A percentile compares a stretch with the other conserved stretches of the same genome.
phyloP scores from a whole-genome alignment of 2,797 vertebrate species.

The Falco cherrug region DNA sequence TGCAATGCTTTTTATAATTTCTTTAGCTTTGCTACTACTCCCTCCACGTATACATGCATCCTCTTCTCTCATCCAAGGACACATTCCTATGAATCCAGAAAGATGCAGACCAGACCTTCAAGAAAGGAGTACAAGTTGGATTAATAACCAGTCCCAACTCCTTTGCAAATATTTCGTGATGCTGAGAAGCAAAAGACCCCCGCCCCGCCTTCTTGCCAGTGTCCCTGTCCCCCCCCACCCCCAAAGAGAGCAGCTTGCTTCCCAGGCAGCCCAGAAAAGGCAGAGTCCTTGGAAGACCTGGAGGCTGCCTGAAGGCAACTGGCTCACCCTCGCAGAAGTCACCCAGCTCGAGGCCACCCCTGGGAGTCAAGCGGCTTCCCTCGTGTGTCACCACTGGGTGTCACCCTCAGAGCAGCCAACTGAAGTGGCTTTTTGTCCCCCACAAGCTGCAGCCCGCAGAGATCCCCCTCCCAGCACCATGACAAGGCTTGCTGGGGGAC shows the following conservation, averaged over 20 bases:
- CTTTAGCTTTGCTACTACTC: neutral
- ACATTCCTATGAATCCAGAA: neutral
- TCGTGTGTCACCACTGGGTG: neutral
- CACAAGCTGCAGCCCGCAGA: neutral
- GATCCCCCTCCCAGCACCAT: neutral
- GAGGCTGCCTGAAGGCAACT: neutral
- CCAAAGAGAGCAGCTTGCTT: neutral
- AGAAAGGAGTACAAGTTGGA: neutral
- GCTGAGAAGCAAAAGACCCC: neutral
- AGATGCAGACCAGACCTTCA: neutral
- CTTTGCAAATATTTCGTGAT: neutral
- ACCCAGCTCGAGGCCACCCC: neutral
- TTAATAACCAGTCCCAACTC: neutral
- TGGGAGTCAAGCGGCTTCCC: neutral
- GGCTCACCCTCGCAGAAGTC: neutral
- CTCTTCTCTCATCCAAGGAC: neutral
- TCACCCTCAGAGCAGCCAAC: neutral
- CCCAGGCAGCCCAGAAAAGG: neutral
- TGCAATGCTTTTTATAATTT: neutral
- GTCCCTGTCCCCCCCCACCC: neutral
- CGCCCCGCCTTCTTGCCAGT: neutral
- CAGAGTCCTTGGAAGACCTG: neutral
- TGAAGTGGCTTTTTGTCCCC: neutral
- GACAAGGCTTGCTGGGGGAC: neutral
- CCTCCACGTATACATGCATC: neutral